Conservation (phyloP, 2,888 invertebrate genomes). For the Heliconius charithonia region DNA sequence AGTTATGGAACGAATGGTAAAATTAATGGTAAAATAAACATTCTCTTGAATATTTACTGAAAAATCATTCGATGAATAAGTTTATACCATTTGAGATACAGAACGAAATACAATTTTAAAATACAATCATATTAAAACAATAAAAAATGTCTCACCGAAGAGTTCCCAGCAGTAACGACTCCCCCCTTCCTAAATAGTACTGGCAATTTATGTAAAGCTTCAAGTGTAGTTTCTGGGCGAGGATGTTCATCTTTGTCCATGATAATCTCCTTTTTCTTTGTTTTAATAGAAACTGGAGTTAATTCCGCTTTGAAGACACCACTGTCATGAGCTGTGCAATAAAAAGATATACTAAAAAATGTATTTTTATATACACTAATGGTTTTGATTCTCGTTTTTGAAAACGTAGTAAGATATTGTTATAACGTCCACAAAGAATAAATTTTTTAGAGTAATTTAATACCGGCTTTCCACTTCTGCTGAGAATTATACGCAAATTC, state of each 20-base stretch:
- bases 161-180: conserved; percentile 96
- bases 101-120: no score
- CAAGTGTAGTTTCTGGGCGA: conserved; percentile 92
- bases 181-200: conserved; percentile 97
- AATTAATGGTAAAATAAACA: no score
- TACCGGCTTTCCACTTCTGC: conserved; percentile 92
- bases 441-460: neutral
- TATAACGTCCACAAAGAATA: neutral
- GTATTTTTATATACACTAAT: neutral
- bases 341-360: neutral
- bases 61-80: no score
- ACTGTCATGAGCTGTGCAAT: conserved; percentile 88
- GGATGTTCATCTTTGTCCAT: conserved; percentile 97
- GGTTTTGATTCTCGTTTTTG: no score
- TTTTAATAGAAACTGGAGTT: conserved; percentile 89
- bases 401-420: no score
- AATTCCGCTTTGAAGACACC: conserved; percentile 96
- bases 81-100: no score
- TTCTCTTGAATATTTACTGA: no score
- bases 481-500: conserved; percentile 94
- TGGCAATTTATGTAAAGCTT: conserved; percentile 92
- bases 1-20: no score
- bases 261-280: conserved; percentile 88
- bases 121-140: no score
- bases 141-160: conserved; percentile 88